These are phyloP conservation scores for Lepidocolaptes lacrymiger DNA, from an alignment of 2,797 vertebrate species.

Conservation along the genomic window DNA sequence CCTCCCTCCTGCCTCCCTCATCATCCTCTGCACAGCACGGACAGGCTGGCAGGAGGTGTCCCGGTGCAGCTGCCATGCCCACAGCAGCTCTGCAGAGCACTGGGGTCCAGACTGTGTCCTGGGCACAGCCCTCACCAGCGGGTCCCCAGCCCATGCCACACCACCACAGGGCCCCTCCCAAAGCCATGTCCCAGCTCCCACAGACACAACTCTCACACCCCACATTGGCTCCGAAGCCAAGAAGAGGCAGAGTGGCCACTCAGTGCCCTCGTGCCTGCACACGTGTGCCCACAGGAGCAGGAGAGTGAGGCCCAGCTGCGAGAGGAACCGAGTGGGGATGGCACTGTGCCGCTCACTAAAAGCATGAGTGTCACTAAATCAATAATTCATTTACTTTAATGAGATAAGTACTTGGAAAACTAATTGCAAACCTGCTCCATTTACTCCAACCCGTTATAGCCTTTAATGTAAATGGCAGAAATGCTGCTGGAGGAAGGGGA, in stretches of 20 bases:
- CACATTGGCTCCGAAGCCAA: not conserved
- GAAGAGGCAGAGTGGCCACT: conserved; percentile 5
- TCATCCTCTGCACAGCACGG: not conserved
- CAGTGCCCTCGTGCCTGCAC: fast-evolving
- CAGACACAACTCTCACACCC: fast-evolving
- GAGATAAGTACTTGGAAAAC: conserved; percentile 97
- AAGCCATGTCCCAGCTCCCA: not conserved
- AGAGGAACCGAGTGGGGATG: conserved; percentile 82
- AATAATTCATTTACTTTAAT: conserved; percentile 99
- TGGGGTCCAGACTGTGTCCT: fast-evolving
- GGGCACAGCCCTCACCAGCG: not conserved
- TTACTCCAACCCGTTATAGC: conserved; percentile 85
- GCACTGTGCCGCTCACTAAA: conserved; percentile 87
- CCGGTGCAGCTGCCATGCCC: fast-evolving
- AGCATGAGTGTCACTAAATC: conserved; percentile 94
- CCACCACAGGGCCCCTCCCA: fast-evolving
- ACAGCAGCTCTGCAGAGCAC: not conserved
- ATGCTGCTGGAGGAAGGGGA: conserved; percentile 56
- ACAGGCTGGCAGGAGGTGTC: not conserved
- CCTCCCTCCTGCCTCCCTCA: fast-evolving
- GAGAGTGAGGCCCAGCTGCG: conserved; percentile 35
- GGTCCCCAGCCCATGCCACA: not conserved
- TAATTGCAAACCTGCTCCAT: conserved; percentile 93
- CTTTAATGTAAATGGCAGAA: conserved; percentile 83
- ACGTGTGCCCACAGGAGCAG: not conserved